Percentiles rank a stretch among this genome's conserved stretches.
phyloP scores from a whole-genome alignment of 2,888 invertebrate genomes.

The Amiota minor region DNA sequence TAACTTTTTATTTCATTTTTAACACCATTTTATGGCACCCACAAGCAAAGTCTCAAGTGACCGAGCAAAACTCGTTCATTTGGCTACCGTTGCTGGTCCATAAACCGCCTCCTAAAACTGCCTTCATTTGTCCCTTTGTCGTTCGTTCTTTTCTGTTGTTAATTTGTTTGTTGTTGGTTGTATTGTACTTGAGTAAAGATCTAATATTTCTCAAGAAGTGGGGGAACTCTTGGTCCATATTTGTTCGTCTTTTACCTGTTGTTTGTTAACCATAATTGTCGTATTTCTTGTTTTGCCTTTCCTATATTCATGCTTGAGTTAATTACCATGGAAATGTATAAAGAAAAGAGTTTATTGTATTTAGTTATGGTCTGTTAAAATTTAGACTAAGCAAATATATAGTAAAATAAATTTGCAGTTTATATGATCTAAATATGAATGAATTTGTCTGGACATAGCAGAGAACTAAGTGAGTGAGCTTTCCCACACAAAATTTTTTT shows the following conservation, averaged over 20 bases:
- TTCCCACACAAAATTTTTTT: no score
- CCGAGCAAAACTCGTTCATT: conserved; percentile 13
- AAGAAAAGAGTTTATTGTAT: background rate
- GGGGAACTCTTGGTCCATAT: background rate
- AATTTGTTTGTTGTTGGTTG: background rate
- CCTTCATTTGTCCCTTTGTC: background rate
- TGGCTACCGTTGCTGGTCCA: background rate
- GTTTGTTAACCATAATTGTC: background rate
- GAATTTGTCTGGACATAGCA: no score
- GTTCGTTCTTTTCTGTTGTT: background rate
- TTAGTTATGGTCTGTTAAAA: conserved; percentile 24
- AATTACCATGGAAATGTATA: conserved; percentile 18
- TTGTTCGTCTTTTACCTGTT: background rate
- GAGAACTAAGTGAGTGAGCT: no score
- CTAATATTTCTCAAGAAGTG: conserved; percentile 16
- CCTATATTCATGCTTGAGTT: conserved; percentile 26
- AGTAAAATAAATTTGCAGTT: no score
- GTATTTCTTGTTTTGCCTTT: conserved; percentile 11
- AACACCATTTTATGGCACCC: conserved; percentile 26
- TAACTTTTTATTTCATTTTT: conserved; percentile 16
- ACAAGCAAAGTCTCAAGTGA: conserved; percentile 17
- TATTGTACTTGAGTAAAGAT: conserved; percentile 23
- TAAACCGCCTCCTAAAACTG: background rate
- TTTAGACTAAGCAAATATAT: background rate
- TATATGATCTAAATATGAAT: no score